These are phyloP conservation scores for Pica pica DNA, from an alignment of 2,113 vertebrate genomes.

Conservation along the genomic window DNA sequence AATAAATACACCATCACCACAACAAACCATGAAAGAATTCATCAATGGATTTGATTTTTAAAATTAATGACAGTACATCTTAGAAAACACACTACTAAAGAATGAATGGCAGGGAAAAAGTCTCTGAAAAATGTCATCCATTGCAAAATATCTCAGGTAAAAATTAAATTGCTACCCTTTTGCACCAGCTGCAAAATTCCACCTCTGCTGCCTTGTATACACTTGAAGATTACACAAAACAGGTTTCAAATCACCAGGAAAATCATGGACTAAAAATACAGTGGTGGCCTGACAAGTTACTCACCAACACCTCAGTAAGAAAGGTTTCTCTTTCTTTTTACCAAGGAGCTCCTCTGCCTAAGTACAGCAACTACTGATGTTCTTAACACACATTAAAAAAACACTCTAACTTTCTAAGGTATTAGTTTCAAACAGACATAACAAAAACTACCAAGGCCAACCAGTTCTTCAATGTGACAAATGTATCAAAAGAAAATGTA, in stretches of 20 bases:
- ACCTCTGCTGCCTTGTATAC: not conserved
- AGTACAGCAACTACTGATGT: not conserved
- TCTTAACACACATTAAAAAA: not conserved
- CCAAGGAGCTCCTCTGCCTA: not conserved
- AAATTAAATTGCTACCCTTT: not conserved
- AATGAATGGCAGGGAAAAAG: not conserved
- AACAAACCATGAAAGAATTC: not conserved
- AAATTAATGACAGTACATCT: not conserved
- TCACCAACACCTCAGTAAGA: not conserved
- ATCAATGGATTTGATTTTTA: not conserved
- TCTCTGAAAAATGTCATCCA: not conserved
- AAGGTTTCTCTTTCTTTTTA: not conserved
- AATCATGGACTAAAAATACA: not conserved
- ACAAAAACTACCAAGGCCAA: not conserved
- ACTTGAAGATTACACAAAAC: accelerated
- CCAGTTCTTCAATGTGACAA: not conserved
- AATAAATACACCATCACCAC: not conserved
- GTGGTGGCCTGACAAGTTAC: accelerated
- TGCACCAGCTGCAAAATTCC: not conserved
- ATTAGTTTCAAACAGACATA: not conserved
- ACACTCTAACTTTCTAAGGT: not conserved
- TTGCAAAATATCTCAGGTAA: not conserved
- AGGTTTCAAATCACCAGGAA: not conserved
- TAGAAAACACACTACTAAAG: not conserved
- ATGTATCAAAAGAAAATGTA: not conserved